Base-by-base conservation (phyloP, 2,888 invertebrate genomes). In the Lithophane semibrunnea region DNA sequence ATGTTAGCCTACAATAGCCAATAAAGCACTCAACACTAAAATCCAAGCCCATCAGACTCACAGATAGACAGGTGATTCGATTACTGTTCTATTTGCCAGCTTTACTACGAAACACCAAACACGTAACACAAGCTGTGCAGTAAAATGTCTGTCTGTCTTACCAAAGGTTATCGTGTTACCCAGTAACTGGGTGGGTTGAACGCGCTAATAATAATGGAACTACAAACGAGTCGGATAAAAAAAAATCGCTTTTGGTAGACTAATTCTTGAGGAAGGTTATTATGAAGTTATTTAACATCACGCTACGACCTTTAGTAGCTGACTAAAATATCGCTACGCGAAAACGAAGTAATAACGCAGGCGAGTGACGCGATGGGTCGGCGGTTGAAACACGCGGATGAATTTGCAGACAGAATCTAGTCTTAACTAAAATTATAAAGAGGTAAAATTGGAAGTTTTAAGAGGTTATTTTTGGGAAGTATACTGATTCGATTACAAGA, bases 71-170 rank as follows among this genome's bases (percentile, higher is more conserved):
- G 56, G n/a, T 73, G 21, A 83, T 65, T 73, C 21, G 13, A 83
- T 81, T 81, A 83, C n/a, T 69, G 44, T 61, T 69, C 64, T 65
- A 78, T 69, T 83, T 66, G 65, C 73, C 18, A 49, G 37, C 49
- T 68, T 83, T 66, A 71, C 54, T 42, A 56, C 13, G 56, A 65
- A 68, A 56, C 60, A 67, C 37, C 52, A 56, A 58, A 70, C 78
- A 65, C 29, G 21, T 13, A 21, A 66, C 61, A 52, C 24, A 24
- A 52, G 24, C 29, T 63, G 37, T 29, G 29, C 29, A 29, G 49
- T 58, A 42, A n/a, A 65, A 42, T 72, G 66, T 29, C 29, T 29
- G 29, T 29, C 29, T 29, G 29, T 29, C 29, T 29, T 29, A n/a
- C n/a, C n/a, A n/a, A n/a, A n/a, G n/a, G n/a, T n/a, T n/a, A 29